phyloP scores from a whole-genome alignment of 2,113 vertebrate species.

The Xerus inauris region DNA sequence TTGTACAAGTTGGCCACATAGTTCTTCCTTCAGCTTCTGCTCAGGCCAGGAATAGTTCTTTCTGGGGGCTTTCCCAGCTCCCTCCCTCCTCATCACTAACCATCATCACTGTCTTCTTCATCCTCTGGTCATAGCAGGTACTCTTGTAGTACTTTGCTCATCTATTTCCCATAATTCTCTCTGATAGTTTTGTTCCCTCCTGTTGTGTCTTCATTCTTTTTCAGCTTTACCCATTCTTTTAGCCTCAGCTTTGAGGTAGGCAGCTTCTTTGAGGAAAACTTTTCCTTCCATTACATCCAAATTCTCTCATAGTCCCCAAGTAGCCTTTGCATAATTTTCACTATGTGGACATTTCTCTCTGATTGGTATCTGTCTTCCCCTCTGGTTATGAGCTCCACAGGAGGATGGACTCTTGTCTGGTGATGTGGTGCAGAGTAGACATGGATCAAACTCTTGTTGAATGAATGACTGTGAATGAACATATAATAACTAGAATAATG shows the following conservation, averaged over 20 bases:
- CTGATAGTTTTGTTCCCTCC: background rate
- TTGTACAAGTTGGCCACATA: background rate
- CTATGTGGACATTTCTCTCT: background rate
- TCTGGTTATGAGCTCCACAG: background rate
- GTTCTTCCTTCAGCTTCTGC: background rate
- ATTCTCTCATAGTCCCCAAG: background rate
- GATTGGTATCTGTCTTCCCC: background rate
- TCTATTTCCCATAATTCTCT: background rate
- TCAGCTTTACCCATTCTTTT: background rate
- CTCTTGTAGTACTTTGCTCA: background rate
- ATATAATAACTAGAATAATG: background rate
- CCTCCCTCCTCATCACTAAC: too few relatives aligned
- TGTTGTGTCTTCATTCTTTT: background rate
- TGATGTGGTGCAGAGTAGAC: background rate
- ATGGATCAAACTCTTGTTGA: background rate
- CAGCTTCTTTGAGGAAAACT: background rate
- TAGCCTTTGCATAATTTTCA: background rate
- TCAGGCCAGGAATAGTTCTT: background rate
- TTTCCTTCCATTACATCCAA: background rate
- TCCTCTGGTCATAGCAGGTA: background rate
- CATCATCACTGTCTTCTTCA: too few relatives aligned
- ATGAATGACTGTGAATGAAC: background rate
- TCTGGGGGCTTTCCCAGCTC: background rate
- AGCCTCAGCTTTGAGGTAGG: background rate
- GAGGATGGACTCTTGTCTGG: background rate